Evolutionary conservation across 2,797 vertebrate genomes (phyloP), one percentile per base, ranked within the genome.

Genomic region (Coregonus sp.): DNA sequence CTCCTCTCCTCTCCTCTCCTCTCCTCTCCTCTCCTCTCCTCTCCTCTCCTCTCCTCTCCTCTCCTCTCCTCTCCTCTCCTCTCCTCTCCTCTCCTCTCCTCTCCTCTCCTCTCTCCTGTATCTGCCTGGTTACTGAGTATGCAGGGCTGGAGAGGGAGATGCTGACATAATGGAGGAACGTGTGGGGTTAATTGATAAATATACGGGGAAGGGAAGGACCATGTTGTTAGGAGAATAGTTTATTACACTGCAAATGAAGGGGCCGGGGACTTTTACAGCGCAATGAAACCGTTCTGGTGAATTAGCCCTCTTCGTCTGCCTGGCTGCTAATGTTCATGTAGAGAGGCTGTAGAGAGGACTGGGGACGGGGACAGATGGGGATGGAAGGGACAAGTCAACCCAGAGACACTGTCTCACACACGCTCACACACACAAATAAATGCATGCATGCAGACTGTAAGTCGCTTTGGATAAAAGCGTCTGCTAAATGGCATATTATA

Each of bases 111-210:
- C 31, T 40, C 18, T 33, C 3, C 29, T 15, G 31, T 31, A 12
- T 67, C 65, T 65, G 15, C 72, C 35, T 40, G 54, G 31, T 20
- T 14, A 5, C 33, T 85, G 84, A 82, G 80, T 81, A 85, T 86
- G 80, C 81, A 87, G 79, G 82, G 74, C 80, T 82, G 15, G 70
- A 72, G 85, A 81, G 73, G 85, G 84, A 90, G 91, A 91, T 84
- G 83, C 82, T 84, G 87, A 79, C 25, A 69, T 92, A 90, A 92
- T 90, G 85, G 88, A 92, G 85, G 59, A 59, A 87, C 89, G 90
- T 88, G 89, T 90, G 86, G 86, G 89, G 90, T 92, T 94, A 94
- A 93, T 92, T 93, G 91, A 91, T 91, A 93, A 90, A 89, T 88
- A 88, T 88, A 78, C 84, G 88, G 40, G 88, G 86, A 78, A 78